These are phyloP conservation scores for Zosterops borbonicus DNA, from an alignment of 2,113 vertebrate genomes.

Conservation along the genomic window DNA sequence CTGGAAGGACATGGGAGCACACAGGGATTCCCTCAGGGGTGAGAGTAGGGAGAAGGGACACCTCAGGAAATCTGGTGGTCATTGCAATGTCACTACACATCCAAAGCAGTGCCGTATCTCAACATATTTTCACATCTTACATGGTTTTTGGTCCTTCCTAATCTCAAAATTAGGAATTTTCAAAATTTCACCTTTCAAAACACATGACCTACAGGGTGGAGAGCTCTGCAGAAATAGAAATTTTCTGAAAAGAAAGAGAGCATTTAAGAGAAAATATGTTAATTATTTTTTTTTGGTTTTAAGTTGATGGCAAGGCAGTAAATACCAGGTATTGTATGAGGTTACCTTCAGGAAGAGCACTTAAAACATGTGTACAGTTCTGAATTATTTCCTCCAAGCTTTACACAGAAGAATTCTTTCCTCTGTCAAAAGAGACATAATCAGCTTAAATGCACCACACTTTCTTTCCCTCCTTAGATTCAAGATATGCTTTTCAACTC, in stretches of 20 bases:
- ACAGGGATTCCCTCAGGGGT: no score
- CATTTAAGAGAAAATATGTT: neutral
- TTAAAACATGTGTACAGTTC: neutral
- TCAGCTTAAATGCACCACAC: neutral
- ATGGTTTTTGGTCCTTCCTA: neutral
- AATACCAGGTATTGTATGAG: neutral
- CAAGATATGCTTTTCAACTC: neutral
- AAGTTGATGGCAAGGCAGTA: neutral
- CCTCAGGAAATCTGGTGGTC: neutral
- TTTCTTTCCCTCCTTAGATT: neutral
- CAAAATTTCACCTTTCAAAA: neutral
- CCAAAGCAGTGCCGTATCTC: neutral
- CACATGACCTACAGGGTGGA: neutral
- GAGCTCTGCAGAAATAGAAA: neutral
- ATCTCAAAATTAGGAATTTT: neutral
- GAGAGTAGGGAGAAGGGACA: rapidly evolving
- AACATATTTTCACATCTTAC: neutral
- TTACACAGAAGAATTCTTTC: neutral
- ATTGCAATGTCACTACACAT: neutral
- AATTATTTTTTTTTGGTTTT: neutral
- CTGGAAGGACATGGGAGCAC: neutral
- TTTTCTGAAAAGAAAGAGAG: neutral
- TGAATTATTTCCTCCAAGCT: neutral
- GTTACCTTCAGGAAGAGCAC: neutral
- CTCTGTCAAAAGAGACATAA: neutral